phyloP scores from a whole-genome alignment of 1,140 invertebrate species.

The Druon quercuslanigerum region DNA sequence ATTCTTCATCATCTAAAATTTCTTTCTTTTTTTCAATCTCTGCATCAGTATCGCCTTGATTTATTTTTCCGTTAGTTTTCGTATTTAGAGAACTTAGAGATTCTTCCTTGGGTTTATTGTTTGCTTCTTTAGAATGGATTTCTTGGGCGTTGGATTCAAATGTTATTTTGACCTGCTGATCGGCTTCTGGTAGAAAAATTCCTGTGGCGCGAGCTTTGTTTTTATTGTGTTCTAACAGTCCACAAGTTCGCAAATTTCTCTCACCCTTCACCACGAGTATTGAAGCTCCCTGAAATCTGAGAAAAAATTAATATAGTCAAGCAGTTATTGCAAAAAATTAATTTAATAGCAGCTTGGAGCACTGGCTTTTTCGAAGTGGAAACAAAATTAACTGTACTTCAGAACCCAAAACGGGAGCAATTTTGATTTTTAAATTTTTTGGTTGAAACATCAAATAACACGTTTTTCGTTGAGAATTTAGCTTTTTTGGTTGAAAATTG shows the following conservation, averaged over 20 bases:
- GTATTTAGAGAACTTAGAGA: not conserved
- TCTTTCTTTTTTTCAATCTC: not conserved
- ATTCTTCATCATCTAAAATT: not conserved
- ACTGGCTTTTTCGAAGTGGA: too few relatives aligned
- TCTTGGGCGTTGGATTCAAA: constrained; percentile 79
- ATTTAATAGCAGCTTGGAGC: too few relatives aligned
- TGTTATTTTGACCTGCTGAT: constrained; percentile 82
- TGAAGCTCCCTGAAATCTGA: constrained; percentile 82
- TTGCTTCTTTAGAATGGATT: constrained; percentile 59
- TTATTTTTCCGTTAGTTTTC: not conserved
- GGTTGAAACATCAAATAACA: too few relatives aligned
- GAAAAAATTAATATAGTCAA: constrained; percentile 33
- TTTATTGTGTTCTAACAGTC: constrained; percentile 82
- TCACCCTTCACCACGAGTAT: constrained; percentile 88
- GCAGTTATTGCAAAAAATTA: not conserved
- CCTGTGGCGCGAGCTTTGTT: constrained; percentile 77
- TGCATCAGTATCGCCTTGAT: not conserved
- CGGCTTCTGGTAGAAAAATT: constrained; percentile 75
- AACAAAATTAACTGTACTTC: too few relatives aligned
- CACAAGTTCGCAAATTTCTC: constrained; percentile 84
- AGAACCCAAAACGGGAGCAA: too few relatives aligned
- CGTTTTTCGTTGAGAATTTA: too few relatives aligned
- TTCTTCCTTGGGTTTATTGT: not conserved
- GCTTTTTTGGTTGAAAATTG: too few relatives aligned
- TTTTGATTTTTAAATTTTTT: too few relatives aligned